phyloP scores from a whole-genome alignment of 2,113 vertebrate genomes.

The Chaetodon trifascialis region DNA sequence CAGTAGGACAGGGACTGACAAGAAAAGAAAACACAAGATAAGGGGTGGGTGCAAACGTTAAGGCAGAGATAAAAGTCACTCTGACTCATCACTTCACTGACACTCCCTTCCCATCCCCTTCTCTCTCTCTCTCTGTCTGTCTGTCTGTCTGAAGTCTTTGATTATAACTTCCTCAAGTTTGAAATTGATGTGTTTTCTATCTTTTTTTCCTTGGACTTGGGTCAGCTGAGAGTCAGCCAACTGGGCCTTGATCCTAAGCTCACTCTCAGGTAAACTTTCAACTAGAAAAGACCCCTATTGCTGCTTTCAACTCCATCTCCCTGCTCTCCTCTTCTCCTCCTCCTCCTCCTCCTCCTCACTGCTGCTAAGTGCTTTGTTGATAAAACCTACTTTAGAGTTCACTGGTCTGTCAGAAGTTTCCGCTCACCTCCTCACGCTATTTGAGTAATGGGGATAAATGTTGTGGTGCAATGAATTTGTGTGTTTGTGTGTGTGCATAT shows the following conservation, averaged over 20 bases:
- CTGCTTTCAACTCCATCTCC: constrained; percentile 69
- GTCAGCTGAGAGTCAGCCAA: constrained; percentile 49
- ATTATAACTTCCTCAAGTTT: constrained; percentile 30
- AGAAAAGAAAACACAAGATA: not conserved
- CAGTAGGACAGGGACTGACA: not conserved
- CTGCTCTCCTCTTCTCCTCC: not conserved
- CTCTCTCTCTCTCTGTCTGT: not conserved
- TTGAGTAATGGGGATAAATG: constrained; percentile 25
- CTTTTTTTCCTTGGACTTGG: constrained; percentile 16
- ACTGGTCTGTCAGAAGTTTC: constrained; percentile 48
- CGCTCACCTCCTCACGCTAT: constrained; percentile 31
- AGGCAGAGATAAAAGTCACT: constrained; percentile 25
- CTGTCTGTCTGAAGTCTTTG: constrained; percentile 22
- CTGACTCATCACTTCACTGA: constrained; percentile 26
- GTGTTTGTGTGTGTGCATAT: not conserved
- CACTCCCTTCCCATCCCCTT: not conserved
- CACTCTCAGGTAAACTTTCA: constrained; percentile 65
- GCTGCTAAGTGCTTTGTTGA: constrained; percentile 64
- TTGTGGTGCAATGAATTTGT: not conserved
- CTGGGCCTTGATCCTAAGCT: constrained; percentile 61
- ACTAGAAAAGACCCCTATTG: constrained; percentile 66
- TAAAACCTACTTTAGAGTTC: constrained; percentile 65
- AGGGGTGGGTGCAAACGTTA: not conserved
- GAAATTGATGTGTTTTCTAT: constrained; percentile 36
- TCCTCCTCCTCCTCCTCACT: constrained; percentile 14